phyloP scores from a whole-genome alignment of 2,797 vertebrate genomes.

The Etheostoma nigrum region DNA sequence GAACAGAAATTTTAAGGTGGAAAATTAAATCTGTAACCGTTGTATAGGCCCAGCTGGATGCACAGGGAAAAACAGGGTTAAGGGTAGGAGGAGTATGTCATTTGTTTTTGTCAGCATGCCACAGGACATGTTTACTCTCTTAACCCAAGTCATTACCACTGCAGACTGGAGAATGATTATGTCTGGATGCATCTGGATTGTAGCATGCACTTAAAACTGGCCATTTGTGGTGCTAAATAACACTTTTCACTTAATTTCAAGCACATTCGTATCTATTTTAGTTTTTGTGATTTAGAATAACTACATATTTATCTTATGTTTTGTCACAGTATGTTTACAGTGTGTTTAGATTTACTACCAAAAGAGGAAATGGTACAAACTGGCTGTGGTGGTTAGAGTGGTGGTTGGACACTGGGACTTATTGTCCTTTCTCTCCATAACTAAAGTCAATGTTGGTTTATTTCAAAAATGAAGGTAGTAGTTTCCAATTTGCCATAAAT shows the following conservation, averaged over 20 bases:
- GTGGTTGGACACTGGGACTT: not conserved
- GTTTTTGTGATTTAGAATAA: slow-evolving; percentile 14
- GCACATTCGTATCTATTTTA: slow-evolving; percentile 11
- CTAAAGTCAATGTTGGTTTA: not conserved
- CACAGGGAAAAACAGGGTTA: slow-evolving; percentile 20
- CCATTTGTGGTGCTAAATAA: slow-evolving; percentile 40
- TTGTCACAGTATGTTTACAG: not conserved
- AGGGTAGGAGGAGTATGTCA: slow-evolving; percentile 27
- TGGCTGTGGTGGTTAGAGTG: not conserved
- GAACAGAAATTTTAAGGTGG: not conserved
- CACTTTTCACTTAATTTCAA: slow-evolving; percentile 38
- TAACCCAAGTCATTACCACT: slow-evolving; percentile 60
- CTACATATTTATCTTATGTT: slow-evolving; percentile 1
- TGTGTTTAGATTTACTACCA: slow-evolving; percentile 24
- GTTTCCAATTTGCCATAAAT: not conserved
- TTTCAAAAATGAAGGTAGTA: not conserved
- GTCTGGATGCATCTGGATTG: slow-evolving; percentile 48
- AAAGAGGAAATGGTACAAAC: slow-evolving; percentile 3
- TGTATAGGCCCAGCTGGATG: slow-evolving; percentile 24
- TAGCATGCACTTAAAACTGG: slow-evolving; percentile 21
- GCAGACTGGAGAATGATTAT: slow-evolving; percentile 64
- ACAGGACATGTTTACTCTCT: slow-evolving; percentile 68
- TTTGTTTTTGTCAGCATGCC: slow-evolving; percentile 68
- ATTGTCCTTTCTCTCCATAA: not conserved
- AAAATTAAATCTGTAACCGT: not conserved